These are phyloP conservation scores for Acronicta leporina DNA, from an alignment of 2,888 invertebrate genomes.

Conservation along the genomic window DNA sequence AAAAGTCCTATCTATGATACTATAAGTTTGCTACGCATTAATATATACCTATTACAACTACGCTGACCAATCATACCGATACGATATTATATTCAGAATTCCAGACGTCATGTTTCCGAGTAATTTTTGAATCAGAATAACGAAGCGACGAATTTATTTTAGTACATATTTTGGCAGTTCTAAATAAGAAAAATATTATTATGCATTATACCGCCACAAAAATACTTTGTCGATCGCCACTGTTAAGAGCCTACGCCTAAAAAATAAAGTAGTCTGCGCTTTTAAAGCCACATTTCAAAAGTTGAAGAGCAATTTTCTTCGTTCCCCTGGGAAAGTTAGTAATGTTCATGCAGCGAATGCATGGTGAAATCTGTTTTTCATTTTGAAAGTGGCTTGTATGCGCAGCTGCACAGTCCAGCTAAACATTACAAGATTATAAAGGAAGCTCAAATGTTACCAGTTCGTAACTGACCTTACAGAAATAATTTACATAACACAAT, in stretches of 20 bases:
- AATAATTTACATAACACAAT: constrained; percentile 35
- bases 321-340: constrained; percentile 27
- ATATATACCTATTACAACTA: constrained; percentile 64
- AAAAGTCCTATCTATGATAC: constrained; percentile 84
- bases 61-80: constrained; percentile 69
- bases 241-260: constrained; percentile 55
- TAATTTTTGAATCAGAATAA: constrained; percentile 57
- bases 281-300: constrained; percentile 39
- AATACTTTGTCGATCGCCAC: constrained; percentile 57
- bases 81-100: constrained; percentile 53
- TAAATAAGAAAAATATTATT: constrained; percentile 60
- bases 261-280: constrained; percentile 53
- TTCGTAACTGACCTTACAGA: constrained; percentile 23
- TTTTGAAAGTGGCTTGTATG: constrained; percentile 5
- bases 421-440: constrained; percentile 2
- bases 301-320: constrained; percentile 34
- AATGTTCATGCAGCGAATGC: constrained; percentile 9
- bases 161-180: constrained; percentile 60
- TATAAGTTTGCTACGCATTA: constrained; percentile 73
- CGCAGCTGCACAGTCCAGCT: background rate
- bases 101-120: constrained; percentile 47
- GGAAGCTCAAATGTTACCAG: constrained; percentile 11
- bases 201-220: constrained; percentile 65
- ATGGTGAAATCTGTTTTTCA: background rate
- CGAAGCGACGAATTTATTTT: constrained; percentile 52